Evolutionary conservation across 2,797 vertebrate genomes (phyloP).

Genomic region (Liparis tanakae): DNA sequence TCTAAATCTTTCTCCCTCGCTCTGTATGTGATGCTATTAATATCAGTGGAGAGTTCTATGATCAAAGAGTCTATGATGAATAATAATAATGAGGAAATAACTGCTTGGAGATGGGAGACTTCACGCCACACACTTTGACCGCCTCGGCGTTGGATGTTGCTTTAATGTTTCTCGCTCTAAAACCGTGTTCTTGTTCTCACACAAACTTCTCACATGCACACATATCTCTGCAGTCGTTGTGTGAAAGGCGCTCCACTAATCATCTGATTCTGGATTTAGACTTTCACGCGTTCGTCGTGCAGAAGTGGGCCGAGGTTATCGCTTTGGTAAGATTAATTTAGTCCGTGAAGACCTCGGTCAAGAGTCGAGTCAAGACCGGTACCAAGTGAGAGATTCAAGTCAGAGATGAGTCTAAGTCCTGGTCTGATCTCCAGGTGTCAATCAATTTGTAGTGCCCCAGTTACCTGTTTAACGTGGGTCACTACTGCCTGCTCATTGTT

Average conservation of each 20-base stretch:
- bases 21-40: conserved; percentile 35
- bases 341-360: neutral
- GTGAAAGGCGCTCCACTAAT: neutral
- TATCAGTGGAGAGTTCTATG: conserved; percentile 42
- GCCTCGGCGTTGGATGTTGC: neutral
- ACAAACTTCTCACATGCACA: neutral
- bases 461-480: too few species aligned
- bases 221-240: too few species aligned
- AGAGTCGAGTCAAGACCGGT: neutral
- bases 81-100: conserved; percentile 60
- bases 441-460: too few species aligned
- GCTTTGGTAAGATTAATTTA: neutral
- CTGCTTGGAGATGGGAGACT: conserved; percentile 34
- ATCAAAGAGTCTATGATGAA: conserved; percentile 63
- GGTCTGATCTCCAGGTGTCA: neutral
- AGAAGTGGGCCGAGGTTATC: neutral
- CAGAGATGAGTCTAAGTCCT: neutral
- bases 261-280: neutral
- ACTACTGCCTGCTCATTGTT: too few species aligned
- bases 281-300: neutral
- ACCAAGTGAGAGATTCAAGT: too few species aligned
- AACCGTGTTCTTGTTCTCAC: neutral
- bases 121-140: neutral
- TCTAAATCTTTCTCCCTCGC: neutral
- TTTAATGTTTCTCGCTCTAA: neutral